Base-by-base conservation (phyloP, 2,888 invertebrate species). In the Spialia ferax region DNA sequence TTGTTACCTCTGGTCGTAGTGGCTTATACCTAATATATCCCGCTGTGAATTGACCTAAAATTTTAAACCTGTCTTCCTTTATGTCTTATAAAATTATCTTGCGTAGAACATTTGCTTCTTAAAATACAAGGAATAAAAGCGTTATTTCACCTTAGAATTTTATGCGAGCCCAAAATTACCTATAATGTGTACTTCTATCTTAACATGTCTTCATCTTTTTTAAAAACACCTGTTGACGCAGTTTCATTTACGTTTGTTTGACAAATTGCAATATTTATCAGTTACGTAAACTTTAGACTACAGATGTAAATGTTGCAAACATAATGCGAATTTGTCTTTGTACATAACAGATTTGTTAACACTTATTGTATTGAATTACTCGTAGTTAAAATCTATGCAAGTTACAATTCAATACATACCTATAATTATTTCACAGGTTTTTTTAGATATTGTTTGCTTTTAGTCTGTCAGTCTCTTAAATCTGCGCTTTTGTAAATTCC, bases 1-100 rank as follows among this genome's bases (percentile, higher is more conserved):
- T 11, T 50, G 18, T 57, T 64, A 42, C 13, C 45, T 11, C 45
- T 48, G 52, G 13, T 1, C 10, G 4, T 23, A 23, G 11, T 22
- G 2, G 48, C 0, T 38, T 38, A 38, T n/a, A n/a, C n/a, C n/a
- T n/a, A n/a, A n/a, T n/a, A n/a, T 38, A 38, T 48, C 20, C 45
- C 35, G 11, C 20, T 62, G 38, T 26, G 52, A 38, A 62, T 23
- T 23, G 5, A 22, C 52, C 35, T 32, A 54, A 56, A 63, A 45
- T 29, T 63, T 56, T 22, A 7, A 8, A 29, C 29, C n/a, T n/a
- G n/a, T n/a, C n/a, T n/a, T n/a, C n/a, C n/a, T n/a, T n/a, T n/a
- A n/a, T n/a, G n/a, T n/a, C n/a, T n/a, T n/a, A n/a, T n/a, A n/a
- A n/a, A n/a, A n/a, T n/a, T n/a, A n/a, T n/a, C n/a, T n/a, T n/a